Percentiles rank a stretch among this genome's conserved stretches.
Conservation (phyloP, 2,113 vertebrate species). For the Chloropsis hardwickii region DNA sequence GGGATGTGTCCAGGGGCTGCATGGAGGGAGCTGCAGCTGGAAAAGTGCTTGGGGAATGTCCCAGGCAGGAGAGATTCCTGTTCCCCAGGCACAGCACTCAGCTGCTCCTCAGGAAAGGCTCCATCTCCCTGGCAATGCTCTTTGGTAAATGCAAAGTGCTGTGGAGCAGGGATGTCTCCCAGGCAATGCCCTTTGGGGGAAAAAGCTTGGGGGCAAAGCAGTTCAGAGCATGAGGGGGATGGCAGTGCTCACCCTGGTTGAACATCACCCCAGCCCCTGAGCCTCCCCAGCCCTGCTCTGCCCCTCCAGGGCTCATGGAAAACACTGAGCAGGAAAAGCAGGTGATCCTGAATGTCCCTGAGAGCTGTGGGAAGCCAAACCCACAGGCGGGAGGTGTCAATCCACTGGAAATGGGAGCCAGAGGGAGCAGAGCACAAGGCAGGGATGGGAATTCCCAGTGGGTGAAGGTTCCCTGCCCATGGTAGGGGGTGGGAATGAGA, state of each 20-base stretch:
- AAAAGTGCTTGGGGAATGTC: background rate
- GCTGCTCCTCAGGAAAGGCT: background rate
- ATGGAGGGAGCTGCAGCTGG: background rate
- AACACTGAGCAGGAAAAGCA: background rate
- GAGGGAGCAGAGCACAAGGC: background rate
- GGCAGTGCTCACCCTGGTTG: accelerated
- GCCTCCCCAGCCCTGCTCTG: accelerated
- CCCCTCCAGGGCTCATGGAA: background rate
- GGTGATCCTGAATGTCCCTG: background rate
- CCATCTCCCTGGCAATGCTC: background rate
- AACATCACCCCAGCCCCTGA: background rate
- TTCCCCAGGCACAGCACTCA: background rate
- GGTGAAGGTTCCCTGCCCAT: accelerated
- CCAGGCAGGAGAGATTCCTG: background rate
- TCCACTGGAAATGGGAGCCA: background rate
- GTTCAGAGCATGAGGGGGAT: background rate
- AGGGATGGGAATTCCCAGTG: background rate
- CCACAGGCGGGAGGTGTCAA: background rate
- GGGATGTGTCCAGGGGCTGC: background rate
- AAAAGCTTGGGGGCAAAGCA: background rate
- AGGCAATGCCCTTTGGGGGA: background rate
- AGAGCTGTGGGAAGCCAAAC: background rate
- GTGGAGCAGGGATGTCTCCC: background rate
- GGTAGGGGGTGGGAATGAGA: background rate
- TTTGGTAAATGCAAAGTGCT: background rate